Base-by-base conservation (phyloP, 2,888 invertebrate species). In the Scaptomyza cyrtandrae region DNA sequence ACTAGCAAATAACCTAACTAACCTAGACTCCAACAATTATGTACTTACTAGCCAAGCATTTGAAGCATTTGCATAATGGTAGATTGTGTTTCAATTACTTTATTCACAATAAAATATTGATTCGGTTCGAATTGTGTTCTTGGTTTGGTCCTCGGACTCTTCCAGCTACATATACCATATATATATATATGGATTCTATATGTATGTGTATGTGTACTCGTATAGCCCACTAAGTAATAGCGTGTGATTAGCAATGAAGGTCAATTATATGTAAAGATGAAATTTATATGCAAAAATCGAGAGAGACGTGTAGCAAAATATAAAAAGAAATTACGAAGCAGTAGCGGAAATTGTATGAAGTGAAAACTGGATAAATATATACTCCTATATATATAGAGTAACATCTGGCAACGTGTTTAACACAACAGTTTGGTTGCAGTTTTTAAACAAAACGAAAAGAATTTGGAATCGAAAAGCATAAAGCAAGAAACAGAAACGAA, bases 171-270 rank as follows among this genome's bases (percentile, higher is more conserved):
- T 31, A 46, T 14, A 31, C 14, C 4, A 14, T 16, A 46, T 6
- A 14, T 16, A 46, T 6, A 14, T 16, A 46, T 7, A 37, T n/a
- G 6, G 37, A 9, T 9, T 39, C 14, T 14, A n/a, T 37, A 37
- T n/a, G n/a, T 37, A 16, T 41, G 41, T 41, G 16, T 41, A 16
- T 41, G 41, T 41, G 77, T 71, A 71, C 66, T 66, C 48, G 61
- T 72, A 52, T 59, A 57, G 59, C 61, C 55, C 69, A 68, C 44
- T 69, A 75, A 66, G 63, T 80, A 78, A 65, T 82, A 86, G 82
- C 80, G 86, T 85, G 86, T 86, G 86, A 86, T 86, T 89, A 86
- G 89, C 80, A 86, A 86, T 86, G 89, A 86, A 89, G 89, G 86
- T 86, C 86, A 86, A 86, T 86, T 86, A 86, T 88, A 79, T 83